Base-by-base conservation (phyloP, 2,888 invertebrate genomes). In the Plutella xylostella region DNA sequence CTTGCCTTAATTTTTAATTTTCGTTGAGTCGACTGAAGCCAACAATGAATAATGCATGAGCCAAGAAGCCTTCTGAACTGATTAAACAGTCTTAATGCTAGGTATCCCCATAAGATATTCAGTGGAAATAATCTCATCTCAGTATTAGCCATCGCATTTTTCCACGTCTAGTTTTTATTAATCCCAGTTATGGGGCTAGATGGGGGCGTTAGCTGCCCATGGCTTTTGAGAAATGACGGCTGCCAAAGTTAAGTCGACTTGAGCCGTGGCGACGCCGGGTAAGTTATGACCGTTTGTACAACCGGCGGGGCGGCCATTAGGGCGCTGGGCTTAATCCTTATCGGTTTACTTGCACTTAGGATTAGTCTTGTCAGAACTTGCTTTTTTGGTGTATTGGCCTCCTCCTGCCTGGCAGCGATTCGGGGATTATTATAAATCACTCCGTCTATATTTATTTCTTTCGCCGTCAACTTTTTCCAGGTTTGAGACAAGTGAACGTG, bases 141-240 rank as follows among this genome's bases (percentile, higher is more conserved):
- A 17, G 39, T 25, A 39, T 25, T 39, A 25, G 15, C 28, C 76
- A 72, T 67, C 65, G 74, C 77, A 79, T 79, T 78, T 82, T 78
- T 80, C 76, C 69, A 71, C 75, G 78, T 79, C 79, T 71, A 68
- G 39, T 79, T 76, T 78, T 80, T 82, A 80, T 83, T 80, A 80
- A 82, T 80, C 75, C 79, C 63, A 58, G 58, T 63, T 55, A 47
- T 48, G 34, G n/a, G n/a, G n/a, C 55, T 59, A 58, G 51, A 50
- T 51, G 11, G 21, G 55, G 60, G 64, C 63, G 61, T 68, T 67
- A 72, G 78, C 79, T 73, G 72, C 74, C 73, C 71, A 69, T 76
- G 76, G 74, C 76, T 73, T 77, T 78, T 83, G 83, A 83, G 83
- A 82, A 83, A 83, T 82, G 82, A 83, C 78, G 82, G 65, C 79